These are phyloP conservation scores for Climacteris rufus DNA, from an alignment of 2,113 vertebrate species.

Conservation along the genomic window DNA sequence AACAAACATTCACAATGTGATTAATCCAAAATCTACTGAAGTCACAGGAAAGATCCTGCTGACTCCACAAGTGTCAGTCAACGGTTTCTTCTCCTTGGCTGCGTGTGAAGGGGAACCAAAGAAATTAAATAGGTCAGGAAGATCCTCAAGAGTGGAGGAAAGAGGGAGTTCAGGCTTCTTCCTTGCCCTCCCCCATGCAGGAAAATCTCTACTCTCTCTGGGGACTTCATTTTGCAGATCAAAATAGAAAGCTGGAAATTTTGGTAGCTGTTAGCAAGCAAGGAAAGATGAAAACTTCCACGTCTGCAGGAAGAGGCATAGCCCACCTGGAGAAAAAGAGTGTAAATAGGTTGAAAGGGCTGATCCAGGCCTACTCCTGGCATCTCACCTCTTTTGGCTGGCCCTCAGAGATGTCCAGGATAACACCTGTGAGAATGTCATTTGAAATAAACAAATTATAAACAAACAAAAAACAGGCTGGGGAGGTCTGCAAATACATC, in stretches of 20 bases:
- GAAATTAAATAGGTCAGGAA: background rate
- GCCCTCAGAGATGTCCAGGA: background rate
- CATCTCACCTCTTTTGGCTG: background rate
- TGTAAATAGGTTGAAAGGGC: background rate
- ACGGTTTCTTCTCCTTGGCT: background rate
- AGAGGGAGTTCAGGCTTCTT: background rate
- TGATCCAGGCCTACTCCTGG: background rate
- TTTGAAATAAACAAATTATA: background rate
- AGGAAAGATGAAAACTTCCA: background rate
- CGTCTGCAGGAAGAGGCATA: background rate
- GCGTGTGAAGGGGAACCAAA: background rate
- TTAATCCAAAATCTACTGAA: conserved; percentile 7
- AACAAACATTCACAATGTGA: background rate
- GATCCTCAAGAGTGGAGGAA: background rate
- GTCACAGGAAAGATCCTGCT: background rate
- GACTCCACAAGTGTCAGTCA: background rate
- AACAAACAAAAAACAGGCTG: background rate
- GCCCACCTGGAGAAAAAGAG: background rate
- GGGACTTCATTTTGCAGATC: background rate
- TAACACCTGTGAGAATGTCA: background rate
- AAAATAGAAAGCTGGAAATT: background rate
- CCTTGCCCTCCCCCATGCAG: background rate
- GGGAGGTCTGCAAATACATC: background rate
- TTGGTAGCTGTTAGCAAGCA: background rate
- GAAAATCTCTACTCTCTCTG: background rate